These are phyloP conservation scores for Melieria picta DNA, from an alignment of 2,888 invertebrate genomes.

Conservation along the genomic window DNA sequence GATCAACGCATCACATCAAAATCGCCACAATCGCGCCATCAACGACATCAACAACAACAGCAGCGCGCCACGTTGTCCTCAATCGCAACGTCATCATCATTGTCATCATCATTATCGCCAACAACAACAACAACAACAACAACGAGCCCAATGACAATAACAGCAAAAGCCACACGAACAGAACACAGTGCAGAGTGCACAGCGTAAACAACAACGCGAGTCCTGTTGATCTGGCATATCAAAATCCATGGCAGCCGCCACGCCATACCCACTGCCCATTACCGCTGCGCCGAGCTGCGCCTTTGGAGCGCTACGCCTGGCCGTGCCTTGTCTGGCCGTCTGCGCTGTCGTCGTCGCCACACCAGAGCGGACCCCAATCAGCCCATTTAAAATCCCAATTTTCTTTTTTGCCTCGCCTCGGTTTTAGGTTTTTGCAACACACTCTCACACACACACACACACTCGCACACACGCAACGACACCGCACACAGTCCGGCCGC, in stretches of 20 bases:
- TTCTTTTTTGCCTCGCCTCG: no score
- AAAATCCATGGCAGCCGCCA: slow-evolving; percentile 23
- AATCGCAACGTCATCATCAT: neutral
- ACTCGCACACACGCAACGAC: no score
- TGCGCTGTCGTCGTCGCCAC: no score
- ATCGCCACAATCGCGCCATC: slow-evolving; percentile 9
- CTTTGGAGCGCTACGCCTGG: slow-evolving; percentile 7
- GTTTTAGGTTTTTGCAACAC: no score
- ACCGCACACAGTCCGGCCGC: no score
- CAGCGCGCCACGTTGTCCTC: neutral
- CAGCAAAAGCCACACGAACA: slow-evolving; percentile 6
- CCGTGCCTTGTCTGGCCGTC: no score
- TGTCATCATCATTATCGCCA: neutral
- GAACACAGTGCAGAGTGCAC: neutral
- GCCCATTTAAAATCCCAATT: no score
- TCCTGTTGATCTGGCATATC: slow-evolving; percentile 23
- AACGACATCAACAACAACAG: neutral
- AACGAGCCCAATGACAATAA: slow-evolving; percentile 2
- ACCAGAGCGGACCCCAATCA: no score
- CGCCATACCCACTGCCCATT: slow-evolving; percentile 18
- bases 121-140: neutral
- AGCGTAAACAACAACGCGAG: neutral
- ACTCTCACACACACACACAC: no score
- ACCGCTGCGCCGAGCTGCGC: slow-evolving; percentile 1
- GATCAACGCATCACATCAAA: neutral